A percentile compares a stretch with the other conserved stretches of the same genome.
Conservation (phyloP, 2,113 vertebrate species). For the Carollia perspicillata region DNA sequence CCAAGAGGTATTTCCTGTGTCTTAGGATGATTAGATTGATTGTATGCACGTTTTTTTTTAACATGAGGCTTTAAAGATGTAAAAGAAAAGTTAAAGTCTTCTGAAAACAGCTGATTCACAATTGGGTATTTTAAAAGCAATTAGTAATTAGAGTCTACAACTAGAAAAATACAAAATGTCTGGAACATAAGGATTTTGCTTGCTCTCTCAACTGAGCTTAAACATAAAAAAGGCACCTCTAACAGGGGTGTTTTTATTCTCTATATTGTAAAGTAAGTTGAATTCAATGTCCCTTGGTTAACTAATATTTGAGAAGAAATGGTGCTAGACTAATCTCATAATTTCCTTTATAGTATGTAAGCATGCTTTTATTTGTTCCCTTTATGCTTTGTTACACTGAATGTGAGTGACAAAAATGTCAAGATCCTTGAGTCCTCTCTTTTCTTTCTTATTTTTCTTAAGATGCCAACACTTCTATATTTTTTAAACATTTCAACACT, state of each 20-base stretch:
- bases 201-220: no score
- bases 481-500: neutral
- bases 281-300: neutral
- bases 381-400: neutral
- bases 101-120: slow-evolving; percentile 12
- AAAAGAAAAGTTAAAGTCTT: neutral
- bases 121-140: slow-evolving; percentile 8
- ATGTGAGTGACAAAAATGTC: neutral
- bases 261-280: neutral
- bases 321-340: neutral
- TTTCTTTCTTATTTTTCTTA: neutral
- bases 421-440: neutral
- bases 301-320: neutral
- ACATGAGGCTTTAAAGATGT: neutral
- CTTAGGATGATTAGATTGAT: neutral
- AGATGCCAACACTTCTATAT: neutral
- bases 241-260: neutral
- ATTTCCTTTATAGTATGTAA: neutral
- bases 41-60: neutral
- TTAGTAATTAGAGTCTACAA: neutral
- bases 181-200: neutral
- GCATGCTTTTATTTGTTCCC: neutral
- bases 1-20: neutral
- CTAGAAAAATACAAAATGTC: neutral
- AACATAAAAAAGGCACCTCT: neutral